Conservation (phyloP, 2,888 invertebrate species). For the Andrena chrysosceles region DNA sequence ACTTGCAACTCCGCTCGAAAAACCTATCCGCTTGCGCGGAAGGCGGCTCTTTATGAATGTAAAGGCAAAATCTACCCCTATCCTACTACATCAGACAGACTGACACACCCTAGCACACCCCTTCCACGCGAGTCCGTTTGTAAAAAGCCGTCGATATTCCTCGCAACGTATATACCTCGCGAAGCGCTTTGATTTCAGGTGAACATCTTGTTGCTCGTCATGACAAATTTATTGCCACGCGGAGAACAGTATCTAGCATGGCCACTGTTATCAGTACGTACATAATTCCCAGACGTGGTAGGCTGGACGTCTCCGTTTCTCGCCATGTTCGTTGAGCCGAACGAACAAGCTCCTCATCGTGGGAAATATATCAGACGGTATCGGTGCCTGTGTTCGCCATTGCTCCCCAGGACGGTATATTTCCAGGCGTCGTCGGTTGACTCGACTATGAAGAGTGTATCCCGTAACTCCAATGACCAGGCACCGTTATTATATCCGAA, state of each 20-base stretch:
- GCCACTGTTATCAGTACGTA: background rate
- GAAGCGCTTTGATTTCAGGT: slow-evolving; percentile 26
- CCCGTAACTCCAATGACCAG: background rate
- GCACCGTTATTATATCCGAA: slow-evolving; percentile 21
- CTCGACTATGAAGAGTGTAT: background rate
- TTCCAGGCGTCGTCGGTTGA: background rate
- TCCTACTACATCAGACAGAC: slow-evolving; percentile 3
- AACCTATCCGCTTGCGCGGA: slow-evolving; percentile 27
- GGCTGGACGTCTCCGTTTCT: background rate
- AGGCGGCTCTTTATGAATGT: slow-evolving; percentile 37
- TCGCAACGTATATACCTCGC: background rate
- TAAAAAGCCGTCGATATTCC: background rate
- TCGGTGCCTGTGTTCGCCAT: background rate
- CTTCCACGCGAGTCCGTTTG: background rate
- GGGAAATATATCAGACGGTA: background rate
- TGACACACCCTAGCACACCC: background rate
- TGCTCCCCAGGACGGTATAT: background rate
- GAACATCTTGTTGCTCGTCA: background rate
- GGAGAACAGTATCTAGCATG: background rate
- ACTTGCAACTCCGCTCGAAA: slow-evolving; percentile 44
- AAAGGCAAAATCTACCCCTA: slow-evolving; percentile 47
- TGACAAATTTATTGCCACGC: slow-evolving; percentile 11
- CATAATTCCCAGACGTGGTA: slow-evolving; percentile 30
- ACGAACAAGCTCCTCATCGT: background rate
- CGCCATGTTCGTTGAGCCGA: background rate